These are phyloP conservation scores for Omphaloscelis lunosa DNA, from an alignment of 2,888 invertebrate genomes.

Conservation along the genomic window DNA sequence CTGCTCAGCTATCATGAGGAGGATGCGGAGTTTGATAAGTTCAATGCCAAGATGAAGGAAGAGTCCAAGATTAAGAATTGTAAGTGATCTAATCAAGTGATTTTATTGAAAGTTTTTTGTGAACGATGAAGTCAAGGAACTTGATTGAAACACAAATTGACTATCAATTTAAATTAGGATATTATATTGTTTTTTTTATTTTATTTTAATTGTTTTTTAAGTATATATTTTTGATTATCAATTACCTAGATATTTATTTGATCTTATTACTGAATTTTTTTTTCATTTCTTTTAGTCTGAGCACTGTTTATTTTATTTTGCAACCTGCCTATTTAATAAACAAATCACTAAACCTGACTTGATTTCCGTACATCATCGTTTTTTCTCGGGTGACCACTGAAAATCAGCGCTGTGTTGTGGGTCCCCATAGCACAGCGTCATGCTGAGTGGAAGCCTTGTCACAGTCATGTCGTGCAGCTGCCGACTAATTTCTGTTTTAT, in stretches of 20 bases:
- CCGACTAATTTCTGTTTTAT: too few species aligned
- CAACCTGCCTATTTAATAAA: too few species aligned
- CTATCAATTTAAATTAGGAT: not conserved
- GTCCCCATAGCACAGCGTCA: too few species aligned
- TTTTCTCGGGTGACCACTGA: too few species aligned
- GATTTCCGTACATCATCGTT: too few species aligned
- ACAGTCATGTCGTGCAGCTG: too few species aligned
- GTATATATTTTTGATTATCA: not conserved
- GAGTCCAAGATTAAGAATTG: conserved; percentile 84
- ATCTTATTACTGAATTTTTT: not conserved
- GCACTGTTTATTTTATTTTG: too few species aligned
- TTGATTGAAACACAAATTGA: not conserved
- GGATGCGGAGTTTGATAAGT: conserved; percentile 85
- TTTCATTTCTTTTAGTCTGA: too few species aligned
- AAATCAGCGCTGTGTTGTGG: too few species aligned
- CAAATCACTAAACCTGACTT: too few species aligned
- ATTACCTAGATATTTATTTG: not conserved
- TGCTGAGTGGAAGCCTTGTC: too few species aligned
- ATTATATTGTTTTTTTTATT: not conserved
- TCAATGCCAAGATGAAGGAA: conserved; percentile 83
- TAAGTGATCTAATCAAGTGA: conserved; percentile 51
- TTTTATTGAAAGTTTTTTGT: not conserved
- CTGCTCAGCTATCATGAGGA: conserved; percentile 85
- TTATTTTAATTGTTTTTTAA: not conserved
- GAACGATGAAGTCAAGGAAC: not conserved